Base-by-base conservation (phyloP, 2,113 vertebrate genomes). In the Penelope pileata region DNA sequence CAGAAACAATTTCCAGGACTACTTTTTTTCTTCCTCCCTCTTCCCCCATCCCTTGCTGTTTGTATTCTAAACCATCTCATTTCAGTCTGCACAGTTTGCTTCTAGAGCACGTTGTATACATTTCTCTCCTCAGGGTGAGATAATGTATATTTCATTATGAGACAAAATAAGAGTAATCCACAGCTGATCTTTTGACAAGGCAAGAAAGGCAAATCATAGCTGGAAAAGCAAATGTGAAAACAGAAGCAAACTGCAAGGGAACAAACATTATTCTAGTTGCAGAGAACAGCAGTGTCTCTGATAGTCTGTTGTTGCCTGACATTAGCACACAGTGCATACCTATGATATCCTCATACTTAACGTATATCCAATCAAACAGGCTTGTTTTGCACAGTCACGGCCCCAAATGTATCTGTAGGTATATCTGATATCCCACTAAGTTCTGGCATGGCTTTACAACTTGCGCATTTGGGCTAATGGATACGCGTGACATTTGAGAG, bases 171-270 rank as follows among this genome's bases (percentile, higher is more conserved):
- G 36, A 64, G 32, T 45, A 86, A 83, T 83, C 19, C 4, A 3
- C 34, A n/a, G 18, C 17, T 63, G 29, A 38, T 63, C 54, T 91
- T 90, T 83, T 77, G 47, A 32, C 34, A 84, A 56, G 32, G 30
- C 11, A 75, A 91, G 81, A 53, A 79, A 32, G 38, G 32, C 86
- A 93, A 86, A 81, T 32, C 12, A 8, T 30, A 91, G 53, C 29
- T 59, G 67, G 76, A 63, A 88, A 93, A 94, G 29, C 17, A 88
- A 88, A 80, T 12, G 27, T 76, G 56, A 86, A 90, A 92, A 9
- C 48, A 87, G 51, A 75, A 78, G 9, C 19, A 88, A 90, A 63
- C 54, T 67, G 4, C 64, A 86, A 77, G 48, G 42, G 88, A 83
- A 58, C 11, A 66, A 54, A 83, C 42, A 14, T 67, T 96, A 29